These are phyloP conservation scores for Taeniopygia guttata DNA, from an alignment of 2,797 vertebrate species.

Conservation along the genomic window DNA sequence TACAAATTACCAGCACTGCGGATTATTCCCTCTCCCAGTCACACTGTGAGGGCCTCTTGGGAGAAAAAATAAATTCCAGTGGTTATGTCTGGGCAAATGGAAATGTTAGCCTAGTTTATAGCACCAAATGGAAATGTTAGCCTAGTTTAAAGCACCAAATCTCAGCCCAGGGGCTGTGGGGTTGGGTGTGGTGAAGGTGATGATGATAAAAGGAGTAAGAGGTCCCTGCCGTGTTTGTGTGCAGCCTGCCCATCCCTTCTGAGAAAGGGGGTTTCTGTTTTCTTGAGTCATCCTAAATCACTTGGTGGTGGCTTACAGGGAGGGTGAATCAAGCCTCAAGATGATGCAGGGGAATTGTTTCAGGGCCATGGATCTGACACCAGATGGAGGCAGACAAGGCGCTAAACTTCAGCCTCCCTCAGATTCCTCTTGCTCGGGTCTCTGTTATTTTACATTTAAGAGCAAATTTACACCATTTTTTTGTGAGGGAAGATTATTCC, in stretches of 20 bases:
- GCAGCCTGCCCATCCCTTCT: not conserved
- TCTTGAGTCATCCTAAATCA: not conserved
- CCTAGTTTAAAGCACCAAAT: not conserved
- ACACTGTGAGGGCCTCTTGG: not conserved
- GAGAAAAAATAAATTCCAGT: not conserved
- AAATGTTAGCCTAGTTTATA: not conserved
- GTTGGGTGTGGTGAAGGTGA: not conserved
- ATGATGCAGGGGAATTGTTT: not conserved
- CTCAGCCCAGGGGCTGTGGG: not conserved
- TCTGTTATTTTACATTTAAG: not conserved
- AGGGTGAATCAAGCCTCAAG: not conserved
- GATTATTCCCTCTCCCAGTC: not conserved
- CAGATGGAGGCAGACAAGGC: not conserved
- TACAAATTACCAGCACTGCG: not conserved
- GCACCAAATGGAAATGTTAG: not conserved
- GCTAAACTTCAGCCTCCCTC: not conserved
- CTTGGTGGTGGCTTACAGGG: not conserved
- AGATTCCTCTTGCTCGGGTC: not conserved
- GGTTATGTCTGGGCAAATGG: not conserved
- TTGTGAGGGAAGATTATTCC: not conserved
- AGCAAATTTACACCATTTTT: not conserved
- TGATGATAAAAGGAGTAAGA: not conserved
- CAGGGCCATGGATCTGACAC: not conserved
- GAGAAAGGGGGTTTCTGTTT: accelerated
- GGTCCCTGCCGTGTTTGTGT: not conserved